phyloP scores from a whole-genome alignment of 2,797 vertebrate species.

The Acanthis flammea region DNA sequence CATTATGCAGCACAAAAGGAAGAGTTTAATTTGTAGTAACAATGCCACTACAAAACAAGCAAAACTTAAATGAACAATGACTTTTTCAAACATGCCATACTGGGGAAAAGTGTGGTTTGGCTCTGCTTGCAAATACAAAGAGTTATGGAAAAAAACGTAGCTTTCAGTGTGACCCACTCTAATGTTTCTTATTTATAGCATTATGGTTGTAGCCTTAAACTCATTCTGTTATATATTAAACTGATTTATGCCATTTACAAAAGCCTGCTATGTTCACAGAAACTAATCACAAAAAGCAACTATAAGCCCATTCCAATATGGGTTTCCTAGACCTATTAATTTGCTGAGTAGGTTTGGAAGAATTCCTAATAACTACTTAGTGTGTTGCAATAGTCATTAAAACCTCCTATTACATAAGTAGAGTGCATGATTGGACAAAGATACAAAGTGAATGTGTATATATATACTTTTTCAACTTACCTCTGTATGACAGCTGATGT shows the following conservation, averaged over 20 bases:
- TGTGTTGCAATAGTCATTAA: conserved; percentile 54
- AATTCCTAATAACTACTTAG: conserved; percentile 56
- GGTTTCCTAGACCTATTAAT: conserved; percentile 39
- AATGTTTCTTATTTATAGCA: not conserved
- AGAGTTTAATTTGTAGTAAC: not conserved
- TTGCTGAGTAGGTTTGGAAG: conserved; percentile 37
- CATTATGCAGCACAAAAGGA: not conserved
- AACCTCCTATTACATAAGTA: conserved; percentile 8
- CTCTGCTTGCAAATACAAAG: not conserved
- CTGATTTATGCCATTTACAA: not conserved
- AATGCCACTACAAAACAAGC: not conserved
- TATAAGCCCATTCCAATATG: not conserved
- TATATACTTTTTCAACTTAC: not conserved
- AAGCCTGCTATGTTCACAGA: not conserved
- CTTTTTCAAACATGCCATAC: not conserved
- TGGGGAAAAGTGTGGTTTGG: not conserved
- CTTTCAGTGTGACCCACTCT: not conserved
- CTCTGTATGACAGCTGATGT: not conserved
- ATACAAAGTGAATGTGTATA: not conserved
- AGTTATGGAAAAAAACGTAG: not conserved
- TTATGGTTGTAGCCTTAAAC: not conserved
- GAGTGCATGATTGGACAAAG: not conserved
- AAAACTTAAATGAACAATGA: not conserved
- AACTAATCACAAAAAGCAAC: conserved; percentile 1
- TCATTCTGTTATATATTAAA: not conserved